Base-by-base conservation (phyloP, 1,140 invertebrate species). In the Radopholus similis region DNA sequence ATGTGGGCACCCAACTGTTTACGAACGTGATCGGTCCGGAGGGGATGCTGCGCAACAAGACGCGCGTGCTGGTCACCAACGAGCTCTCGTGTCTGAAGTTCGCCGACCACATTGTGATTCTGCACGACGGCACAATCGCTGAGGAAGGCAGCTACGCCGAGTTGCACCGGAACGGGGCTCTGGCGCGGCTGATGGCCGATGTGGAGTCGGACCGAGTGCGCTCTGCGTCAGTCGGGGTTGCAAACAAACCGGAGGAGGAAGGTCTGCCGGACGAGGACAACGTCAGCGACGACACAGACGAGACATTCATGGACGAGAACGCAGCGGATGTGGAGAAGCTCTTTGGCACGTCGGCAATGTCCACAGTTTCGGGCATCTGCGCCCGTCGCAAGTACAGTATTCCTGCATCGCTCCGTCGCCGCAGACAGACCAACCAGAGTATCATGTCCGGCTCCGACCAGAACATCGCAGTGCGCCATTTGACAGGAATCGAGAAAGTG, bases 1-100 rank as follows among this genome's bases (percentile, higher is more conserved):
- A 97, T 83, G 93, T 97, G n/a, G 68, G 74, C 0, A 42, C 54
- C 91, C 92, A 95, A 80, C 94, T 97, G 66, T 96, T 97, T 82
- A 91, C 96, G 71, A 88, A 93, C 79, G 89, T 91, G 47, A 88
- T 91, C 8, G 69, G 51, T 90, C 89, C 90, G 8, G 56, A 1
- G 83, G 68, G 68, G 15, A 18, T 72, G 18, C 23, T 94, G 21
- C 88, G 88, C 66, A 86, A 87, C 47, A 93, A 81, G 47, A 83
- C 82, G 23, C 79, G 82, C 23, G 58, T 83, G 44, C 37, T 83
- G 1, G 80, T 83, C 1, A 83, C 82, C 9, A 81, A 83, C 71
- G 76, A 71, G 5, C 55, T 82, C 21, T 54, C 60, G 21, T 75
- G 74, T 35, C 53, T 81, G 23, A 81, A 81, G 54, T 60, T 76